Percentiles rank a stretch among this genome's conserved stretches.
Evolutionary conservation across 2,888 invertebrate genomes (phyloP).

Genomic region (Stenodema calcarata): DNA sequence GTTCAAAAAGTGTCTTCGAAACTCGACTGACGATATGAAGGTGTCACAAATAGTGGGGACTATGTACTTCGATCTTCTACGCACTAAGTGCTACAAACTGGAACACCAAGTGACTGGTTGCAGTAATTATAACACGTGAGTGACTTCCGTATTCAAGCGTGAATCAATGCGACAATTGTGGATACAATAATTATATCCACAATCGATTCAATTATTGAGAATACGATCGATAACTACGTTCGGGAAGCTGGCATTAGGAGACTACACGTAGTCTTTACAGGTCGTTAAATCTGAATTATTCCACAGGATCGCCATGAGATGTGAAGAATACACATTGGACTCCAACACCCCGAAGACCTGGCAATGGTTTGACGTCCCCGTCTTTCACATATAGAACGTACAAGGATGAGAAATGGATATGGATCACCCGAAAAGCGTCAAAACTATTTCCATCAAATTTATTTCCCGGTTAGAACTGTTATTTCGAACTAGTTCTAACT

Average conservation of each 20-base stretch:
- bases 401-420: no score
- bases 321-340: slow-evolving; percentile 64
- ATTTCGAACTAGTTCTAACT: no score
- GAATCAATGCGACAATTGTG: background rate
- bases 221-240: no score
- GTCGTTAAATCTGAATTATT: background rate
- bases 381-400: slow-evolving; percentile 58
- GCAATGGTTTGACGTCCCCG: slow-evolving; percentile 69
- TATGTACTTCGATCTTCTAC: slow-evolving; percentile 67
- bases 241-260: no score
- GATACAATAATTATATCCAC: no score
- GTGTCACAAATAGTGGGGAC: slow-evolving; percentile 64
- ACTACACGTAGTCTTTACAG: no score
- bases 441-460: no score
- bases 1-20: slow-evolving; percentile 65
- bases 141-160: background rate
- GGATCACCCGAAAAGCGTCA: no score
- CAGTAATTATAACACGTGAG: slow-evolving; percentile 65
- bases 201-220: no score
- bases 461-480: no score
- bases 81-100: slow-evolving; percentile 68
- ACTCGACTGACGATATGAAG: slow-evolving; percentile 59
- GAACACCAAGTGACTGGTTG: slow-evolving; percentile 68
- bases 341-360: slow-evolving; percentile 61
- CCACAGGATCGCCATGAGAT: slow-evolving; percentile 60